Evolutionary conservation across 2,797 vertebrate genomes (phyloP).

Genomic region (Hozukius guyotensis): DNA sequence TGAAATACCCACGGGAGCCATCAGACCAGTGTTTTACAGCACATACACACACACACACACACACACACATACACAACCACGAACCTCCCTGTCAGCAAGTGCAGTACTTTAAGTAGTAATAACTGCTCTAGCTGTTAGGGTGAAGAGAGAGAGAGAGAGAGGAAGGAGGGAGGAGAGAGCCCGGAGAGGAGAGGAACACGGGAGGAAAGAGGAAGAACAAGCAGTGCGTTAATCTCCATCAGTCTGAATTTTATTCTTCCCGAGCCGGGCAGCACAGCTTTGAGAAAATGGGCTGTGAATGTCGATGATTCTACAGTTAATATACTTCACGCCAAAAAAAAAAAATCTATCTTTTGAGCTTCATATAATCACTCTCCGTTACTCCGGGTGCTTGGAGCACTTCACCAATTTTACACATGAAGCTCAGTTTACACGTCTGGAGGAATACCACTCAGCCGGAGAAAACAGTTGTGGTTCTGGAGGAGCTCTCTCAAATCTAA

Average conservation of each 20-base stretch:
- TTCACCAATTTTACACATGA: background rate
- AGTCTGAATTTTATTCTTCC: conserved; percentile 24
- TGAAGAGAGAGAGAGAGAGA: conserved; percentile 47
- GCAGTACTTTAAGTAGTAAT: conserved; percentile 73
- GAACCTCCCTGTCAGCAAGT: conserved; percentile 71
- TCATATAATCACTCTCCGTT: background rate
- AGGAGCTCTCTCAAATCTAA: background rate
- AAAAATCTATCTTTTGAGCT: background rate
- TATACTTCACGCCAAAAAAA: conserved; percentile 8
- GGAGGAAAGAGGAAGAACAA: conserved; percentile 33
- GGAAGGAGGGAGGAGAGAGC: conserved; percentile 1
- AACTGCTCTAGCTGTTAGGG: conserved; percentile 65
- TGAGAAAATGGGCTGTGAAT: conserved; percentile 16
- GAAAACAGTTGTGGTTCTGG: background rate
- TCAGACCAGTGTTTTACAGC: conserved; percentile 72
- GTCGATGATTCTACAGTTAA: conserved; percentile 39
- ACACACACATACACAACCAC: conserved; percentile 28
- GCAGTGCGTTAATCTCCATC: conserved; percentile 54
- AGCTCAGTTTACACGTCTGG: background rate
- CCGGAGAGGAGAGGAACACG: conserved; percentile 20
- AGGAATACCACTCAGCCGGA: background rate
- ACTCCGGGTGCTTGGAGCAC: background rate
- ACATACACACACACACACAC: conserved; percentile 12
- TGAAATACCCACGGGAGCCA: conserved; percentile 71
- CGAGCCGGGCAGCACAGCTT: background rate